Percentiles rank a stretch among this genome's conserved stretches.
Evolutionary conservation across 1,140 invertebrate genomes (phyloP).

Genomic region (Lepidurus packardi): DNA sequence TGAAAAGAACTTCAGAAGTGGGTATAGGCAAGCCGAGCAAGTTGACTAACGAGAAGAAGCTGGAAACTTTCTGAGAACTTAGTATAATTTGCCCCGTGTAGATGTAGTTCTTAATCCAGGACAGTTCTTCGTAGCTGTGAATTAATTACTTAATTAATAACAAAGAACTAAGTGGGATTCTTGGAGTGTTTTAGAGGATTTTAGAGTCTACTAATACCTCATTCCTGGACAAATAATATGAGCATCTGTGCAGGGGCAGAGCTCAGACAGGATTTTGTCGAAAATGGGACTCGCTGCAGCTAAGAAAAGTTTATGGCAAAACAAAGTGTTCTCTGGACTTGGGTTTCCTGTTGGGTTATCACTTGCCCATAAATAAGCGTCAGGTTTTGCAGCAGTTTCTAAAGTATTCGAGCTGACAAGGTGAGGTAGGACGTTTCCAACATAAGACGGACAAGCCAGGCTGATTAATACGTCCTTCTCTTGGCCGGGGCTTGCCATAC

Average conservation of each 20-base stretch:
- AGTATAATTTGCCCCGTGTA: not conserved
- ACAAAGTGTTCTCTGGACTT: not conserved
- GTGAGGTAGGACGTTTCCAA: not conserved
- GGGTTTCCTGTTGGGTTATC: not conserved
- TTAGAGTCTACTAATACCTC: not conserved
- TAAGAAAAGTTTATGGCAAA: not conserved
- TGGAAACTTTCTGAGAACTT: not conserved
- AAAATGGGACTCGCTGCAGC: not conserved
- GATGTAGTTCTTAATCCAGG: constrained; percentile 1
- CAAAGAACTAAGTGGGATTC: not conserved
- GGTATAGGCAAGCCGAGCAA: not conserved
- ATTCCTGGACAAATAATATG: not conserved
- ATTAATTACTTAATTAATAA: not conserved
- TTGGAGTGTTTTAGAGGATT: not conserved
- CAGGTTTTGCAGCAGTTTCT: not conserved
- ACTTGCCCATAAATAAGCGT: not conserved
- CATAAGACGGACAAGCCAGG: not conserved
- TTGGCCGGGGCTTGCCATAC: not conserved
- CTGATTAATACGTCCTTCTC: not conserved
- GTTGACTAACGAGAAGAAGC: not conserved
- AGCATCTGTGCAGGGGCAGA: not conserved
- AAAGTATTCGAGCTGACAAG: not conserved
- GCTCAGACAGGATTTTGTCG: not conserved
- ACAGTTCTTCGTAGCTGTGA: not conserved
- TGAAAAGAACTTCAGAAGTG: not conserved